Conservation (phyloP, 2,888 invertebrate species). For the Drosophila peninsularis region DNA sequence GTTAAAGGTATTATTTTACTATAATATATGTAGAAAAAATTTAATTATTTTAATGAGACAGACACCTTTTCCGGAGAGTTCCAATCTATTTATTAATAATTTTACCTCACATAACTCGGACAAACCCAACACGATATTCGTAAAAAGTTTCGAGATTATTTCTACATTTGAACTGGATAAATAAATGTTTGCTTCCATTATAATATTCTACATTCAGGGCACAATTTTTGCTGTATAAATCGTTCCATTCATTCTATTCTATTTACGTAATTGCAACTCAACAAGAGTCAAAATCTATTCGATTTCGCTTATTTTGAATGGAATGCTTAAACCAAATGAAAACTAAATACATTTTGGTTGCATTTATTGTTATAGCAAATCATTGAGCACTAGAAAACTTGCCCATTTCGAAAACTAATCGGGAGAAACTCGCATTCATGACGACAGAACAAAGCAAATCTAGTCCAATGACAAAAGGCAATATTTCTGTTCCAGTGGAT, state of each 20-base stretch:
- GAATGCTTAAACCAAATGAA: neutral
- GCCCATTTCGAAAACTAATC: slow-evolving; percentile 9
- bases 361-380: neutral
- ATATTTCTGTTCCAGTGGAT: slow-evolving; percentile 30
- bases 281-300: neutral
- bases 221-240: too few species aligned
- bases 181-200: too few species aligned
- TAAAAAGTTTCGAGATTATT: too few species aligned
- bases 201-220: too few species aligned
- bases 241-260: neutral
- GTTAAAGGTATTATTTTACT: neutral
- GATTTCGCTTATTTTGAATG: neutral
- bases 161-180: too few species aligned
- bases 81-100: too few species aligned
- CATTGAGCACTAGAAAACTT: slow-evolving; percentile 22
- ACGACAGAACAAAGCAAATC: slow-evolving; percentile 27
- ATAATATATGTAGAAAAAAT: neutral
- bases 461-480: slow-evolving; percentile 43
- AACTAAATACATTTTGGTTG: slow-evolving; percentile 2
- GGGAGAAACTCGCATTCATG: slow-evolving; percentile 7
- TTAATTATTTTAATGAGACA: too few species aligned
- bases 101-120: too few species aligned
- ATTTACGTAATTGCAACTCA: neutral
- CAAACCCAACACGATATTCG: too few species aligned
- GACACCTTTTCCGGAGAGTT: too few species aligned